Evolutionary conservation across 2,797 vertebrate genomes (phyloP).

Genomic region (Geotria australis): DNA sequence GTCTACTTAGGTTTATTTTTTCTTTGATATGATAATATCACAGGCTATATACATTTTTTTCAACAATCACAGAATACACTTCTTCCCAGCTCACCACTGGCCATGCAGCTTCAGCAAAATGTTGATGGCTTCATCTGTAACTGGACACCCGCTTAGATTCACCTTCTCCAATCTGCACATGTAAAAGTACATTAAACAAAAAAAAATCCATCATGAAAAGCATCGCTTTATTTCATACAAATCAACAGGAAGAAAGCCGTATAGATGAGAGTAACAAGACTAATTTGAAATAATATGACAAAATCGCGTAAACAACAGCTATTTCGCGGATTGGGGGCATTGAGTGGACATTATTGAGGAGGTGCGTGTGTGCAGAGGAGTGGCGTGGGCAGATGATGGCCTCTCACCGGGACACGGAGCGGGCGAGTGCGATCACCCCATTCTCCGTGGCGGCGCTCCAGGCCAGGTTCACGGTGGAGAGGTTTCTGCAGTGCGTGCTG

Average conservation of each 20-base stretch:
- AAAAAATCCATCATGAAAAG: no score
- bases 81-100: slow-evolving; percentile 6
- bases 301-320: no score
- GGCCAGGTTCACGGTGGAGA: slow-evolving; percentile 11
- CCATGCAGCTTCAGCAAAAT: slow-evolving; percentile 7
- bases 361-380: no score
- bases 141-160: slow-evolving; percentile 9
- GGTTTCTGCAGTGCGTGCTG: slow-evolving; percentile 6
- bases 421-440: slow-evolving; percentile 7
- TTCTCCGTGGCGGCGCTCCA: slow-evolving; percentile 14
- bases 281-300: no score
- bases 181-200: background rate
- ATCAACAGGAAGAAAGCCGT: no score
- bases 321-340: no score
- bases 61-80: slow-evolving; percentile 1
- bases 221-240: no score
- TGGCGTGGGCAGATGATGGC: no score
- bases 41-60: background rate
- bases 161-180: slow-evolving; percentile 8
- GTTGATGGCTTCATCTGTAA: slow-evolving; percentile 10
- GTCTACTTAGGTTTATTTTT: background rate
- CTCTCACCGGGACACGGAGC: no score
- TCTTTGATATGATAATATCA: background rate
- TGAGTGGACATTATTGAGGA: no score
- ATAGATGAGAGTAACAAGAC: no score